A percentile compares a stretch with the other conserved stretches of the same genome.
phyloP scores from a whole-genome alignment of 2,113 vertebrate species.

The Pseudorectes ferrugineus region DNA sequence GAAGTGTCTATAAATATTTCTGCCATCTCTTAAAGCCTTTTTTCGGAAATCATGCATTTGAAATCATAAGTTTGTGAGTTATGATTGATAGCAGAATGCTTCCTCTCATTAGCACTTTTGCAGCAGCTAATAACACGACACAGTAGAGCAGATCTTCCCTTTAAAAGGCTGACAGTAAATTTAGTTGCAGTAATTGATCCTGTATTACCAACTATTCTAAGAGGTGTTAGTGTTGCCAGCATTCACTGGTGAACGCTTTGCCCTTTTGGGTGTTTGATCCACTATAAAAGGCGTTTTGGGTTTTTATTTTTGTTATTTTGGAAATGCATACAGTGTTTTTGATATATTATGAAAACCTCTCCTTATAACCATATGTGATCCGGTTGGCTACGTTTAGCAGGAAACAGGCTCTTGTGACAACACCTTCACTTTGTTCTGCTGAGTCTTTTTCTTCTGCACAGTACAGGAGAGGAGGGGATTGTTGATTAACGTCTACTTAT shows the following conservation, averaged over 20 bases:
- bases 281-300: neutral
- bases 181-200: neutral
- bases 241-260: neutral
- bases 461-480: neutral
- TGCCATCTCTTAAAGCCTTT: neutral
- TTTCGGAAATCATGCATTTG: neutral
- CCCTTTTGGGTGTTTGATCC: neutral
- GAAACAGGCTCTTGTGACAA: neutral
- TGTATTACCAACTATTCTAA: neutral
- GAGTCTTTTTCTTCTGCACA: neutral
- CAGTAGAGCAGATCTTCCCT: neutral
- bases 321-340: neutral
- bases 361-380: neutral
- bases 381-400: neutral
- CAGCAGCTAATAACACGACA: neutral
- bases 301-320: neutral
- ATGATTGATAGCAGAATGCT: neutral
- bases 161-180: neutral
- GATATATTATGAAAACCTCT: neutral
- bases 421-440: neutral
- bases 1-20: neutral
- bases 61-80: neutral
- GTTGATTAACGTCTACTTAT: neutral
- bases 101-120: neutral
- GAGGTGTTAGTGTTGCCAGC: neutral